Conservation (phyloP, 2,113 vertebrate species). For the Urocolius indicus region DNA sequence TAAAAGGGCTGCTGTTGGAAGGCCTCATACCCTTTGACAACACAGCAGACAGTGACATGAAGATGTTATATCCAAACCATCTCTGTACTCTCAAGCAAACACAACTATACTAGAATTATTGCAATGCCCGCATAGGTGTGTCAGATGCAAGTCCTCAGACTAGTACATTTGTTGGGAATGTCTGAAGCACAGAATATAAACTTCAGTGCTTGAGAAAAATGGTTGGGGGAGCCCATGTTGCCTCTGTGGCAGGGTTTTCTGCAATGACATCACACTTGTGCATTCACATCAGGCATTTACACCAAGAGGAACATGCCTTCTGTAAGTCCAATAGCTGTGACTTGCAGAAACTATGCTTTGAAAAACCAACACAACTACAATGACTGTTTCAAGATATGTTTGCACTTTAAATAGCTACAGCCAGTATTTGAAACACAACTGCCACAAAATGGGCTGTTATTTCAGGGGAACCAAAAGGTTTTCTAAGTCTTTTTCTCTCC, state of each 20-base stretch:
- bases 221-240: neutral
- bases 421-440: slow-evolving; percentile 1
- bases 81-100: neutral
- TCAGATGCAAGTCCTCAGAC: neutral
- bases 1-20: neutral
- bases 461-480: neutral
- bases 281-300: neutral
- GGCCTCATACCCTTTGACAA: neutral
- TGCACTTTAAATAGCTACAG: neutral
- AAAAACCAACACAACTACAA: neutral
- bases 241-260: neutral
- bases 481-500: slow-evolving; percentile 33
- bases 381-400: neutral
- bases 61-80: neutral
- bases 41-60: neutral
- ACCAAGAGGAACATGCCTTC: neutral
- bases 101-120: neutral
- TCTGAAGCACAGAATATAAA: neutral
- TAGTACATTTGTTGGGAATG: neutral
- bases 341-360: neutral
- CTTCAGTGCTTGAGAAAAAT: neutral
- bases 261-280: neutral
- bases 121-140: neutral
- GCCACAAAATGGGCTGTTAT: neutral
- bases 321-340: neutral